Percentiles rank a stretch among this genome's conserved stretches.
These are phyloP conservation scores for Rhinophrynus dorsalis DNA, from an alignment of 2,797 vertebrate genomes.

Conservation along the genomic window DNA sequence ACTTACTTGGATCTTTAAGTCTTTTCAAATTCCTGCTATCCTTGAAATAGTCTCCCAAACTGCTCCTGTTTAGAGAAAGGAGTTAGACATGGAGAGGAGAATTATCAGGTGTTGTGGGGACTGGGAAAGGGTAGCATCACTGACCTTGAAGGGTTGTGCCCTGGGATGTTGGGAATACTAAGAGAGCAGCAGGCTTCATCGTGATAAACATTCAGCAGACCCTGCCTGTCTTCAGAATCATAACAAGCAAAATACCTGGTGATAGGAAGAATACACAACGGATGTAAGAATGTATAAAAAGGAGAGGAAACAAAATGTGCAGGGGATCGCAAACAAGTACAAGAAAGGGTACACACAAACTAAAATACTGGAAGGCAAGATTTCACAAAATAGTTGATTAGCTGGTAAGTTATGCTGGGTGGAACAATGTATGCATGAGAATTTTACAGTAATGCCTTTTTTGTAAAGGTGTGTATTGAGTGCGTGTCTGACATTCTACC, in stretches of 20 bases:
- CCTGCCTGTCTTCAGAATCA: slow-evolving; percentile 84
- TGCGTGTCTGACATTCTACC: no score
- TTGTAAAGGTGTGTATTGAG: no score
- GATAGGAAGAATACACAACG: not conserved
- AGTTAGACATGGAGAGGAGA: no score
- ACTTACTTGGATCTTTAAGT: slow-evolving; percentile 82
- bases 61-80: slow-evolving; percentile 65
- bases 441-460: no score
- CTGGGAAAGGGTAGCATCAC: not conserved
- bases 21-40: slow-evolving; percentile 86
- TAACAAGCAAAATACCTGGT: slow-evolving; percentile 82
- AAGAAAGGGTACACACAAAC: no score
- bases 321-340: no score
- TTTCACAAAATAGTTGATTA: not conserved
- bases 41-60: slow-evolving; percentile 82
- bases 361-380: no score
- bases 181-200: slow-evolving; percentile 87
- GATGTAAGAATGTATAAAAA: no score
- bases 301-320: no score
- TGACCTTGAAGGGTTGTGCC: slow-evolving; percentile 58
- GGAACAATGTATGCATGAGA: no score
- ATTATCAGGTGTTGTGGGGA: no score
- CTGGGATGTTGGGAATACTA: slow-evolving; percentile 72
- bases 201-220: slow-evolving; percentile 86
- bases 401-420: no score